Base-by-base conservation (phyloP, 2,113 vertebrate species). In the Uropsilus gracilis region DNA sequence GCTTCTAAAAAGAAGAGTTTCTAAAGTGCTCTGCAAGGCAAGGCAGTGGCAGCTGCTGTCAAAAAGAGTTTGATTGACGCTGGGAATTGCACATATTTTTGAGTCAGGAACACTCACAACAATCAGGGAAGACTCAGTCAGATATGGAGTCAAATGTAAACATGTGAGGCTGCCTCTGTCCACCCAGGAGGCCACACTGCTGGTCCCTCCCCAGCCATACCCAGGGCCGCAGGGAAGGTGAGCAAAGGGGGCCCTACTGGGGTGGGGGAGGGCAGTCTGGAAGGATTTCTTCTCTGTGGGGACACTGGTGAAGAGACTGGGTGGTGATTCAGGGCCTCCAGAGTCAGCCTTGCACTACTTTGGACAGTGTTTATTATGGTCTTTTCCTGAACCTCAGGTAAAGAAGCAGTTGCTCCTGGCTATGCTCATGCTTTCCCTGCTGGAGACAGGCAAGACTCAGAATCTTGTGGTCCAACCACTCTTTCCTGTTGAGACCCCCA, bases 1-100 rank as follows among this genome's bases (percentile, higher is more conserved):
- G 81, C 59, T 94, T 84, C 86, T 97, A 95, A 97, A 77, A 5
- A 9, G 63, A 80, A 77, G 75, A 93, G 75, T 80, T 93, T 86
- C 77, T 95, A 48, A 88, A 78, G 86, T 57, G 53, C 87, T 94
- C 78, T 53, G 32, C 0, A 68, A 95, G 73, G 86, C 26, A 76
- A 0, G 0, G 44, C 91, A 39, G 0, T 32, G 95, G 66, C 92
- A 97, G 82, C 85, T 95, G 93, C 90, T 90, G 59, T 28, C 61
- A 94, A 78, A 94, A 64, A 95, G 89, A 30, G 44, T 57, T 66
- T 82, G 90, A 91, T 0, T 94, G 94, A 97, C 80, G 95, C 0
- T 0, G 92, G 16, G 76, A 96, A 90, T 48, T 94, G 80, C 53
- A 63, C 55, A 82, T 87, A 94, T 53, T 64, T 55, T 88, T 76